A percentile compares a stretch with the other conserved stretches of the same genome.
These are phyloP conservation scores for Euglossa dilemma DNA, from an alignment of 1,140 invertebrate genomes.

Conservation along the genomic window DNA sequence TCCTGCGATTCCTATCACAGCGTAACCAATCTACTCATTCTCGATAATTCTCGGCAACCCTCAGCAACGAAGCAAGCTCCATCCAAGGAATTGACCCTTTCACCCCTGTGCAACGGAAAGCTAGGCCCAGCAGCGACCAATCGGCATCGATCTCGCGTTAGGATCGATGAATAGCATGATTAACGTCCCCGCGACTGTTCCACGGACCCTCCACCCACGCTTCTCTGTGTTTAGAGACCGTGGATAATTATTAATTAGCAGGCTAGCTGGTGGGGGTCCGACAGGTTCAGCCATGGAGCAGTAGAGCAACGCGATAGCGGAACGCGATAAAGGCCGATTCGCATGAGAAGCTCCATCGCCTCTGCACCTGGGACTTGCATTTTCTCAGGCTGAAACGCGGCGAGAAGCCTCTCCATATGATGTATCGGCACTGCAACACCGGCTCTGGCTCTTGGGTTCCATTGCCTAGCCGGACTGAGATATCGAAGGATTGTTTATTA, in stretches of 20 bases:
- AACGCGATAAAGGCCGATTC: slow-evolving; percentile 43
- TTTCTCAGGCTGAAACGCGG: background rate
- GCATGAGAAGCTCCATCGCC: slow-evolving; percentile 5
- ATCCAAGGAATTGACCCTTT: too few species aligned
- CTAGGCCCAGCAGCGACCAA: background rate
- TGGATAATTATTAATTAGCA: slow-evolving; percentile 63
- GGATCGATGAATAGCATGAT: slow-evolving; percentile 66
- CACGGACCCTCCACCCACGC: slow-evolving; percentile 53
- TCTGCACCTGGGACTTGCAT: background rate
- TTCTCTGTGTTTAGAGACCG: slow-evolving; percentile 2
- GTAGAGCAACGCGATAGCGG: slow-evolving; percentile 13
- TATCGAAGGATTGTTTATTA: slow-evolving; percentile 29
- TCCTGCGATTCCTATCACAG: too few species aligned
- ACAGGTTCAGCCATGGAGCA: slow-evolving; percentile 44
- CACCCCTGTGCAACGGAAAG: too few species aligned
- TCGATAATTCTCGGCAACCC: too few species aligned
- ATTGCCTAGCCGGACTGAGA: background rate
- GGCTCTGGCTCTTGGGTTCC: background rate
- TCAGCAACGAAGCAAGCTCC: too few species aligned
- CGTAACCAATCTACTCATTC: too few species aligned
- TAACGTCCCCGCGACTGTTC: slow-evolving; percentile 55
- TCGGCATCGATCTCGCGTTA: slow-evolving; percentile 49
- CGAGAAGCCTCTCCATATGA: background rate
- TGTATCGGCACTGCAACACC: background rate
- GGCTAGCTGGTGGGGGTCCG: slow-evolving; percentile 23